A percentile compares a stretch with the other conserved stretches of the same genome.
These are phyloP conservation scores for Drosophila prostipennis DNA, from an alignment of 2,888 invertebrate species.

Conservation along the genomic window DNA sequence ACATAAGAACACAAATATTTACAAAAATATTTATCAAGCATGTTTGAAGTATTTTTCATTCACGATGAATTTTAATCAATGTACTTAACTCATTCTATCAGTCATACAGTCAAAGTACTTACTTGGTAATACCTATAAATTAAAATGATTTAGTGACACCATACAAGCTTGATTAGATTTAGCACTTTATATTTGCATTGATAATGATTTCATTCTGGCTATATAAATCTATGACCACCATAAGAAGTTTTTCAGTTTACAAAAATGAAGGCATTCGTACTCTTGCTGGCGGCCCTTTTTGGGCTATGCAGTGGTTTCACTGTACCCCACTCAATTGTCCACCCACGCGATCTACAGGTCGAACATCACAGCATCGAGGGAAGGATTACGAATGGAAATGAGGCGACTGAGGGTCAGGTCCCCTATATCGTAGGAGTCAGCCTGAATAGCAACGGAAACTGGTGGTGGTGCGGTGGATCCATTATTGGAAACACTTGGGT, in stretches of 20 bases:
- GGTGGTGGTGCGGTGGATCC: conserved; percentile 71
- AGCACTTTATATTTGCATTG: conserved; percentile 19
- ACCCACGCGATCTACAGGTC: conserved; percentile 25
- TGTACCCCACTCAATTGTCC: conserved; percentile 23
- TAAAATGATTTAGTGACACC: conserved; percentile 4
- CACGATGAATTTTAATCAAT: not conserved
- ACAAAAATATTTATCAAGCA: not conserved
- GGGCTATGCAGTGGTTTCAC: conserved; percentile 23
- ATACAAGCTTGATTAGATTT: conserved; percentile 17
- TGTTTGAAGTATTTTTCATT: not conserved
- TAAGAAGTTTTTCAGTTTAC: conserved; percentile 2
- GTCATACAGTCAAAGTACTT: not conserved
- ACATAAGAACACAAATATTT: not conserved
- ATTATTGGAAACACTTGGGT: conserved; percentile 60
- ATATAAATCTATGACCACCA: conserved; percentile 8
- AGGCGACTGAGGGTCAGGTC: conserved; percentile 45
- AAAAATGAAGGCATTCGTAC: conserved; percentile 2
- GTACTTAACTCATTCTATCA: not conserved
- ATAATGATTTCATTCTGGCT: not conserved
- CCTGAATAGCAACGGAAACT: conserved; percentile 41
- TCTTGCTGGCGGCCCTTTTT: not conserved
- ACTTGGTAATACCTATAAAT: not conserved
- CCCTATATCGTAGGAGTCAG: conserved; percentile 69
- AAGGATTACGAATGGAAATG: conserved; percentile 64
- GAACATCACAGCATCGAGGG: conserved; percentile 30